Conservation (phyloP, 2,888 invertebrate species). For the Diabrotica balteata region DNA sequence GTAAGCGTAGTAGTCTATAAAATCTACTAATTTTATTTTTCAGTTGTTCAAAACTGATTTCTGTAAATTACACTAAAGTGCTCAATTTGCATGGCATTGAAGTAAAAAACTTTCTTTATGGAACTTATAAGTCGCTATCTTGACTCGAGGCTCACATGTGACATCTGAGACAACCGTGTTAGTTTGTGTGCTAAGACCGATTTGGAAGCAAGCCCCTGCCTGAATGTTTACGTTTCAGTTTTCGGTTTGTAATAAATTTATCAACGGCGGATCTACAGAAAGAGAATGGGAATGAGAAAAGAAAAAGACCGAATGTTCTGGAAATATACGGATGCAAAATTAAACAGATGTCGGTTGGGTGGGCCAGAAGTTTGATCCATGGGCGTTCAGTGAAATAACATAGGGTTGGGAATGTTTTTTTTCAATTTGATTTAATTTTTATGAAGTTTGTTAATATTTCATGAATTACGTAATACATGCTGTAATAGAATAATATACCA, state of each 20-base stretch:
- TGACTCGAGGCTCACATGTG: neutral
- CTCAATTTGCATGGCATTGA: neutral
- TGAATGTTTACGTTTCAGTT: conserved; percentile 16
- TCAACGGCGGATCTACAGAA: conserved; percentile 14
- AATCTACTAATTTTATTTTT: too few relatives aligned
- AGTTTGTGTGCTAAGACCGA: neutral
- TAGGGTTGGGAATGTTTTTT: too few relatives aligned
- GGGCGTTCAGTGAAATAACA: too few relatives aligned
- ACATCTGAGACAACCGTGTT: too few relatives aligned
- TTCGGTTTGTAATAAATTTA: conserved; percentile 21
- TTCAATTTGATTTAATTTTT: too few relatives aligned
- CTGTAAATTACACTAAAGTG: too few relatives aligned
- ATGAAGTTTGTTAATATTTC: too few relatives aligned
- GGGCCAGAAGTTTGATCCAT: too few relatives aligned
- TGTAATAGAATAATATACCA: too few relatives aligned
- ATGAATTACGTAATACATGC: too few relatives aligned
- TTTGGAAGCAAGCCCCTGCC: neutral
- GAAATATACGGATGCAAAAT: neutral
- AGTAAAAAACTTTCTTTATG: neutral
- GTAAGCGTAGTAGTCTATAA: too few relatives aligned
- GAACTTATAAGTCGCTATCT: neutral
- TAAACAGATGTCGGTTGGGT: conserved; percentile 1
- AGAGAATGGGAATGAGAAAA: neutral
- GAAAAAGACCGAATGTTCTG: conserved; percentile 1
- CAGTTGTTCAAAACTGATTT: too few relatives aligned